Conservation (phyloP, 1,140 invertebrate genomes). For the Anoplolepis gracilipes region DNA sequence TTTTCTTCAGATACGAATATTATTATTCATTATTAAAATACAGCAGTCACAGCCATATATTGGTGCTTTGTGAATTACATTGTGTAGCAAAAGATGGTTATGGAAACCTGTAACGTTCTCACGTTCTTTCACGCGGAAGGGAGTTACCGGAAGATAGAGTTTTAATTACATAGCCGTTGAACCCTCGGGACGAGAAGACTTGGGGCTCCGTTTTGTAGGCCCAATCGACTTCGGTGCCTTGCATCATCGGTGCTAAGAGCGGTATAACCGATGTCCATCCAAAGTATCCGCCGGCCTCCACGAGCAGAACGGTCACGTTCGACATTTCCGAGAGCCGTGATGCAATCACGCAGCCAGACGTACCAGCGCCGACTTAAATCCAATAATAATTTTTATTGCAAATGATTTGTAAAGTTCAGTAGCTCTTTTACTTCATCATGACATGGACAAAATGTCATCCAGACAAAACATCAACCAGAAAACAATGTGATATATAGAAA, state of each 20-base stretch:
- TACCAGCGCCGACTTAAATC: conserved; percentile 91
- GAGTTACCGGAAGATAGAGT: conserved; percentile 9
- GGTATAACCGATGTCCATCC: conserved; percentile 88
- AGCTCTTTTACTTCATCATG: background rate
- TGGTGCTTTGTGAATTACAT: background rate
- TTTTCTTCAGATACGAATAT: background rate
- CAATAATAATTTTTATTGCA: conserved; percentile 13
- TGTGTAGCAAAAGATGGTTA: background rate
- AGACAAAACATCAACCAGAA: too few relatives aligned
- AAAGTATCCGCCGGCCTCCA: conserved; percentile 91
- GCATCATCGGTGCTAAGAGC: conserved; percentile 88
- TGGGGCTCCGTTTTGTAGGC: conserved; percentile 88
- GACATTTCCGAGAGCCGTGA: conserved; percentile 88
- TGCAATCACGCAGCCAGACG: conserved; percentile 92
- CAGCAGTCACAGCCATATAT: background rate
- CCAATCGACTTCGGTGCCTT: conserved; percentile 89
- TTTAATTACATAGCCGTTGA: conserved; percentile 86
- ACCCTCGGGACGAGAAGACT: conserved; percentile 88
- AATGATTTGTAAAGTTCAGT: background rate
- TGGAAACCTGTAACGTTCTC: conserved; percentile 6
- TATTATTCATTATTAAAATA: background rate
- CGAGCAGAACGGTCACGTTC: conserved; percentile 88
- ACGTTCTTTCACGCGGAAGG: background rate
- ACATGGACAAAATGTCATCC: background rate
- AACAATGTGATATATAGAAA: background rate